Conservation (phyloP, 2,113 vertebrate genomes). For the Phainopepla nitens region DNA sequence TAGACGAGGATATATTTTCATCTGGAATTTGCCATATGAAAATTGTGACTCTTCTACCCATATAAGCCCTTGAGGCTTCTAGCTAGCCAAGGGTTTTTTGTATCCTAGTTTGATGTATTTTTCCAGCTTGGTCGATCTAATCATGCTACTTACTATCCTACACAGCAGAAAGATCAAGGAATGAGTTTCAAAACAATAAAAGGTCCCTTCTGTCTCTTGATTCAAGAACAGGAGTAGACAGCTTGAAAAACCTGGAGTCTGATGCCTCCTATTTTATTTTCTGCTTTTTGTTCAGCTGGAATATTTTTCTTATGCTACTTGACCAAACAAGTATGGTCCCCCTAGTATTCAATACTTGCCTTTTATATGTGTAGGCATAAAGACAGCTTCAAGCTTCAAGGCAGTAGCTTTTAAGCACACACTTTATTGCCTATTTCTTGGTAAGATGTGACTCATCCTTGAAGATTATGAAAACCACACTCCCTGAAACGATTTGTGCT, state of each 20-base stretch:
- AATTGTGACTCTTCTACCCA: background rate
- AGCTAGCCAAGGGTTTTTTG: background rate
- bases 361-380: background rate
- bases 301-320: background rate
- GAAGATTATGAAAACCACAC: background rate
- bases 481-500: background rate
- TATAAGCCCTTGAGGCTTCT: background rate
- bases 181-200: background rate
- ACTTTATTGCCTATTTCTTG: background rate
- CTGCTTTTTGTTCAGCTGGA: background rate
- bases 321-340: background rate
- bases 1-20: background rate
- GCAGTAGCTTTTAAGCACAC: background rate
- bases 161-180: background rate
- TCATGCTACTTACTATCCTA: background rate
- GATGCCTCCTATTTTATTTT: background rate
- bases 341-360: background rate
- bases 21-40: background rate
- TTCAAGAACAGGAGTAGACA: background rate
- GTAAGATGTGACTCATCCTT: background rate
- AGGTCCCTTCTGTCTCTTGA: background rate
- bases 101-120: background rate
- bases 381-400: background rate
- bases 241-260: background rate
- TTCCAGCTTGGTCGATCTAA: background rate